These are phyloP conservation scores for Meloidogyne hapla DNA, from an alignment of 1,140 invertebrate genomes.

Conservation along the genomic window DNA sequence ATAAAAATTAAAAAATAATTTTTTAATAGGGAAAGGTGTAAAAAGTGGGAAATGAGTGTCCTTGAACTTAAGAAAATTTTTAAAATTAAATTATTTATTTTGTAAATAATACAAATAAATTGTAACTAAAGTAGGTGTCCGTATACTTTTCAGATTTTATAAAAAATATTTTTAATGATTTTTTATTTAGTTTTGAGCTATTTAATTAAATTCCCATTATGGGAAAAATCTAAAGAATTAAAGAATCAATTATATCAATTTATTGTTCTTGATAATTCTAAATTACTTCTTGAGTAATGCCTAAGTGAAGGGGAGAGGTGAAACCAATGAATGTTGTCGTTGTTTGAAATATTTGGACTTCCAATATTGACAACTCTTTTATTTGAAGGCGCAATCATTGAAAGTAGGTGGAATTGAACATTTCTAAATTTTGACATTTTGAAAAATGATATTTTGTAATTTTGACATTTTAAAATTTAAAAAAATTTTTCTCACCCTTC, in stretches of 20 bases:
- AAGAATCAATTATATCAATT: too few relatives aligned
- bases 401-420: conserved; percentile 33
- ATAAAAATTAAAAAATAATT: background rate
- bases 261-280: background rate
- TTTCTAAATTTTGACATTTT: conserved; percentile 14
- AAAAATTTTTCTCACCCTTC: conserved; percentile 5
- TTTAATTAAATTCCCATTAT: background rate
- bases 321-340: background rate
- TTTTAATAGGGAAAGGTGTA: background rate
- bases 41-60: background rate
- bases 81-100: too few relatives aligned
- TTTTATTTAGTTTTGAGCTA: too few relatives aligned
- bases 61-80: too few relatives aligned
- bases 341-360: background rate
- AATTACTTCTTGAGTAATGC: background rate
- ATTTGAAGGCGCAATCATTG: conserved; percentile 31
- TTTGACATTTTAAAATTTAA: background rate
- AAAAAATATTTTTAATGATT: too few relatives aligned
- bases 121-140: too few relatives aligned
- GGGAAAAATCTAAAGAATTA: background rate
- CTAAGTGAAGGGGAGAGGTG: background rate
- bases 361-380: conserved; percentile 23
- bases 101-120: too few relatives aligned
- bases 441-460: background rate
- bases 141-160: too few relatives aligned